Conservation (phyloP, 2,888 invertebrate genomes). For the Callinectes sapidus region DNA sequence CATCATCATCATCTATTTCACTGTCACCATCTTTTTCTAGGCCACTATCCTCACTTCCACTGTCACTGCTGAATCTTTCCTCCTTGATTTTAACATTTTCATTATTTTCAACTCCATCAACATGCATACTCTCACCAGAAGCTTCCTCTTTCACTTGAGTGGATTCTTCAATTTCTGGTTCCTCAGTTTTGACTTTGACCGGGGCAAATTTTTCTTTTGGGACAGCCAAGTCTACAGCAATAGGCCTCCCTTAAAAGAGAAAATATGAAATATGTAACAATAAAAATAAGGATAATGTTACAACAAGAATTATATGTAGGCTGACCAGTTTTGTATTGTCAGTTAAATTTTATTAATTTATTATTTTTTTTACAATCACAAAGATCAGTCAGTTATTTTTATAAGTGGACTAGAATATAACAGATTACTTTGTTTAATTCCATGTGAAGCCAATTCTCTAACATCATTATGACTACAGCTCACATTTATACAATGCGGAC, state of each 20-base stretch:
- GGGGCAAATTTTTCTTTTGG: constrained; percentile 82
- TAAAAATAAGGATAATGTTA: neutral
- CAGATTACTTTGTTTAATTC: no score
- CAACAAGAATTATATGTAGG: no score
- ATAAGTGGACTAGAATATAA: no score
- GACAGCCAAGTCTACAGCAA: constrained; percentile 92
- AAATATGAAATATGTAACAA: neutral
- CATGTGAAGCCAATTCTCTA: no score
- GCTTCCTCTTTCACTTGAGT: constrained; percentile 65
- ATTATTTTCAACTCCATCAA: constrained; percentile 74
- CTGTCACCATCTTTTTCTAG: constrained; percentile 75
- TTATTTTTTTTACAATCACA: no score
- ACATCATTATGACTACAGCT: no score
- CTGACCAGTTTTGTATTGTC: no score
- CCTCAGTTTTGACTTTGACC: constrained; percentile 1
- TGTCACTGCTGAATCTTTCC: constrained; percentile 67
- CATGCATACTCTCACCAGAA: constrained; percentile 72
- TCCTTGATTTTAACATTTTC: constrained; percentile 67
- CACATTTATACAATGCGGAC: no score
- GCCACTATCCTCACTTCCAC: constrained; percentile 75
- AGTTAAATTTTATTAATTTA: no score
- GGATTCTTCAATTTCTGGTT: neutral
- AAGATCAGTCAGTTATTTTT: no score
- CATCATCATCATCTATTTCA: constrained; percentile 75
- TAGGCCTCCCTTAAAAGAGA: constrained; percentile 76